Base-by-base conservation (phyloP, 2,888 invertebrate species). In the Ichneumon xanthorius region DNA sequence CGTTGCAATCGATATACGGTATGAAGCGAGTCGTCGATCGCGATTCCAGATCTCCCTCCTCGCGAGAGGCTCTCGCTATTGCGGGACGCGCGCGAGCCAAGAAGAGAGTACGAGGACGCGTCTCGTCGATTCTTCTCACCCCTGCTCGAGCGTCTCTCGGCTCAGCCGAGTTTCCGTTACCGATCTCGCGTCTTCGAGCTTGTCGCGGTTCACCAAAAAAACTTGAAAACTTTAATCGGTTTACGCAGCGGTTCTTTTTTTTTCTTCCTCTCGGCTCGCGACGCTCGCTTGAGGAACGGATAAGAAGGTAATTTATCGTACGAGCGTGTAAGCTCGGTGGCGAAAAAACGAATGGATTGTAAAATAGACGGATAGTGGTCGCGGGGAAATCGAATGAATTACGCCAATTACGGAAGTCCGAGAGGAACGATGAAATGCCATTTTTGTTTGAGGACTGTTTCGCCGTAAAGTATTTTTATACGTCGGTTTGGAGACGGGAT, bases 161-260 rank as follows among this genome's bases (percentile, higher is more conserved):
- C 30, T 67, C 33, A 4, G 6, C 40, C 67, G 61, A 73, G 73
- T 58, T 72, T 71, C 58, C 61, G 33, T 45, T 65, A 45, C 77
- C 80, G 53, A 45, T 26, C 63, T 50, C 16, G 58, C 48, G 61
- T 78, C 77, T n/a, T 55, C 55, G 26, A 22, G 58, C 11, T 63
- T n/a, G 61, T 33, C 30, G 61, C 26, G 16, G 19, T 19, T 53
- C 19, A n/a, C n/a, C 30, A n/a, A 30, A 50, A 84, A 85, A 78
- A 85, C 84, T 85, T 70, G 84, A 73, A 85, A 85, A 70, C 84
- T 85, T 81, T 78, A 73, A 73, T 85, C 73, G 72, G 63, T 84
- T 84, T 72, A 81, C 67, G 58, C 80, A 33, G 11, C 61, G 53
- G 50, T 50, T 72, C 53, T 40, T 58, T 73, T 72, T 81, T 67